Base-by-base conservation (phyloP, 2,113 vertebrate genomes). In the Heteronetta atricapilla region DNA sequence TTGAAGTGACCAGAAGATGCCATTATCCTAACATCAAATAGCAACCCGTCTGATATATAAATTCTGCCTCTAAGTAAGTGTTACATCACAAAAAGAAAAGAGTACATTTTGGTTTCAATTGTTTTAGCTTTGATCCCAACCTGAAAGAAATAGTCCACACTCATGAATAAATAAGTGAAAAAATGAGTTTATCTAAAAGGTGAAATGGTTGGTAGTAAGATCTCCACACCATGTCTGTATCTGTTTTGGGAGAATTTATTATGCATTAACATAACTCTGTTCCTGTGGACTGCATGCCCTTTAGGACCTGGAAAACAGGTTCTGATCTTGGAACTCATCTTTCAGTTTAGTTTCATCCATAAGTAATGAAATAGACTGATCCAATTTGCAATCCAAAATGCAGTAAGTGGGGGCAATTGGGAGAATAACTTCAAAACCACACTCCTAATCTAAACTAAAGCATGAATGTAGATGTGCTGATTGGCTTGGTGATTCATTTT, bases 371-470 rank as follows among this genome's bases (percentile, higher is more conserved):
- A 36, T 55, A 77, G 10, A 22, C 64, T 86, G 75, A n/a, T 86
- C 56, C 38, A 53, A 60, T 96, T 89, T 84, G 23, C 86, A 87
- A 94, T 79, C 78, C 53, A 87, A 87, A 95, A 72, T 58, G 31
- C 0, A 0, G 11, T 48, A 84, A 92, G 56, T 86, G 90, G 76
- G 44, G 74, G 67, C 42, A 93, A 82, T 21, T 79, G 86, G 53
- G 31, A 86, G 34, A 73, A 73, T 79, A 19, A 26, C 74, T 90
- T 93, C 44, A 89, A 72, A 93, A 56, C 6, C 31, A 56, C 31
- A 36, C 8, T 94, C 25, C 31, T 63, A 21, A 55, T 70, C 42
- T 76, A 66, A 87, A 89, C 66, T 52, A 79, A 90, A 93, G 13
- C 23, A 21, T 2, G 3, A 86, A 81, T 11, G 1, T 82, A 82